Evolutionary conservation across 2,113 vertebrate genomes (phyloP).

Genomic region (Probosciger aterrimus): DNA sequence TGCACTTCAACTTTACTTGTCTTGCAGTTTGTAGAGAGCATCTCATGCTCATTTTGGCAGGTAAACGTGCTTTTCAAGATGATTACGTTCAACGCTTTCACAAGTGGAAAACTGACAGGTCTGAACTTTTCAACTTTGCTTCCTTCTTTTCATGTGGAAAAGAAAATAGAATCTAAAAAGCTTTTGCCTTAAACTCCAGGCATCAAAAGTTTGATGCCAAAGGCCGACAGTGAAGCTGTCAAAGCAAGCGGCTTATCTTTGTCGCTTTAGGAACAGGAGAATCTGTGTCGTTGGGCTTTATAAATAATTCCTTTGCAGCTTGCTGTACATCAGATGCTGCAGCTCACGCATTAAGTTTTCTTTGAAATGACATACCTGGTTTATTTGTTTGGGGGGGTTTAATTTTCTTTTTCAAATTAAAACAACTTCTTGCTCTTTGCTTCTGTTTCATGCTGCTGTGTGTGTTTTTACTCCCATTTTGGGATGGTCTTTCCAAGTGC

Average conservation of each 20-base stretch:
- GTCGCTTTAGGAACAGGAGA: background rate
- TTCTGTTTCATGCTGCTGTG: background rate
- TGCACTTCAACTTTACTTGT: background rate
- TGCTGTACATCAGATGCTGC: background rate
- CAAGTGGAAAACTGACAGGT: background rate
- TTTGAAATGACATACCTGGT: slow-evolving; percentile 1
- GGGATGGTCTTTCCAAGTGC: background rate
- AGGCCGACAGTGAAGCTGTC: slow-evolving; percentile 6
- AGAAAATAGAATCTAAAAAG: slow-evolving; percentile 19
- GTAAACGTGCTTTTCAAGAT: background rate
- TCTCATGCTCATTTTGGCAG: background rate
- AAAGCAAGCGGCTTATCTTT: background rate
- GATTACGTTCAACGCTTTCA: background rate
- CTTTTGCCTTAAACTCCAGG: background rate
- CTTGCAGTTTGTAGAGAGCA: background rate
- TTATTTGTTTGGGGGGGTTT: background rate
- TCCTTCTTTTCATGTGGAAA: slow-evolving; percentile 27
- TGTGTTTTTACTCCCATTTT: background rate
- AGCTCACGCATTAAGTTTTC: background rate
- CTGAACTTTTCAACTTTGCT: slow-evolving; percentile 66
- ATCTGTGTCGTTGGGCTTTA: slow-evolving; percentile 29
- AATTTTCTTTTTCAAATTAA: background rate
- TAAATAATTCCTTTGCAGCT: slow-evolving; percentile 62
- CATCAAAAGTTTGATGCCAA: slow-evolving; percentile 13
- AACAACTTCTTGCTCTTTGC: background rate